Conservation (phyloP, 2,113 vertebrate genomes). For the Rhea pennata region DNA sequence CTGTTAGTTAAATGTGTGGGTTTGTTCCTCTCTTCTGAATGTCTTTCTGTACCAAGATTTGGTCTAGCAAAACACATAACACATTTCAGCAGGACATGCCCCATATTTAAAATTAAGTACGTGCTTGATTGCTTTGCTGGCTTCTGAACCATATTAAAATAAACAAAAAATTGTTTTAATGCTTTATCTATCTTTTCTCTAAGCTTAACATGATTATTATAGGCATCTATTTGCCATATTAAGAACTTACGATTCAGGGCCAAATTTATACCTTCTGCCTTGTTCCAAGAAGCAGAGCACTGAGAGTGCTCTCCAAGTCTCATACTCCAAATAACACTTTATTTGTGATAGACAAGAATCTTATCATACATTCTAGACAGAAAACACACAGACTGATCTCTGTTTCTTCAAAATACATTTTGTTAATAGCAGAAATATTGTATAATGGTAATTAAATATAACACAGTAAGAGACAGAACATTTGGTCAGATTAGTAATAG, state of each 20-base stretch:
- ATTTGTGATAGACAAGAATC: slow-evolving; percentile 50
- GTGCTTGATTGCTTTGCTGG: background rate
- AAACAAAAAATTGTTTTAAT: slow-evolving; percentile 6
- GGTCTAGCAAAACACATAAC: background rate
- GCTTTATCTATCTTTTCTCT: slow-evolving; percentile 10
- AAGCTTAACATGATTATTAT: slow-evolving; percentile 44
- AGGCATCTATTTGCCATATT: slow-evolving; percentile 57
- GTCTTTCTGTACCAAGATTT: background rate
- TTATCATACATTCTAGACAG: slow-evolving; percentile 27
- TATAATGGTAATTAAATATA: slow-evolving; percentile 15
- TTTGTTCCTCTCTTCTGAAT: background rate
- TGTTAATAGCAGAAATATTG: background rate
- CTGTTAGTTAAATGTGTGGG: background rate
- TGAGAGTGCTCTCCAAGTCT: slow-evolving; percentile 48
- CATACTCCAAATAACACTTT: slow-evolving; percentile 32
- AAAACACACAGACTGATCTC: slow-evolving; percentile 1
- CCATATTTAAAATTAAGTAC: background rate
- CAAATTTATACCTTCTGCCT: slow-evolving; percentile 41
- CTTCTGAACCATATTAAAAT: slow-evolving; percentile 23
- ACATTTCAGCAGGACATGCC: background rate
- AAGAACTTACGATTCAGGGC: slow-evolving; percentile 32
- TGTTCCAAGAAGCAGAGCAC: slow-evolving; percentile 42
- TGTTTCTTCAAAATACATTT: slow-evolving; percentile 41
- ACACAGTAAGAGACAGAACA: background rate
- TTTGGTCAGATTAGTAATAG: background rate